phyloP scores from a whole-genome alignment of 2,797 vertebrate species.

The Alfaro cultratus region DNA sequence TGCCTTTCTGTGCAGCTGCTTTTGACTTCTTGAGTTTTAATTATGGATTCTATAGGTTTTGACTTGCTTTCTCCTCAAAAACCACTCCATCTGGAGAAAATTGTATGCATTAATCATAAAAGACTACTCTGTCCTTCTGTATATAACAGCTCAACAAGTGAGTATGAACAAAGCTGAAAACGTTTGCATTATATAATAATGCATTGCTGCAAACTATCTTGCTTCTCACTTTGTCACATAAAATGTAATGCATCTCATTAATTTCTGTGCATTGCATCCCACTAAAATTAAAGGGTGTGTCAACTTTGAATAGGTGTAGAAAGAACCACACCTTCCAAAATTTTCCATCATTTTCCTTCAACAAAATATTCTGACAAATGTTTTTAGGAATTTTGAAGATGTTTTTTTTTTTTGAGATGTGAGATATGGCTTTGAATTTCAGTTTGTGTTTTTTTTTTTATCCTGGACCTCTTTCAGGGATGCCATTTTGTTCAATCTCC shows the following conservation, averaged over 20 bases:
- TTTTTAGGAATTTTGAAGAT: neutral
- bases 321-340: neutral
- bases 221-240: neutral
- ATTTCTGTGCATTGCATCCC: neutral
- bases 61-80: constrained; percentile 21
- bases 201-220: neutral
- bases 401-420: neutral
- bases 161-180: neutral
- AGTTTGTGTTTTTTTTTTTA: neutral
- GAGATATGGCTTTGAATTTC: neutral
- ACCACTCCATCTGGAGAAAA: constrained; percentile 41
- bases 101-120: constrained; percentile 34
- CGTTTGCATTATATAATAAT: neutral
- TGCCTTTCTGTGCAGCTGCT: constrained; percentile 53
- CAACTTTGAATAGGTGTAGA: neutral
- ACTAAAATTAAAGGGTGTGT: neutral
- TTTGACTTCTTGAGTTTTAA: constrained; percentile 57
- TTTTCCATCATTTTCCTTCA: neutral
- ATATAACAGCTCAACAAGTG: neutral
- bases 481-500: neutral
- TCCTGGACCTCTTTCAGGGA: neutral
- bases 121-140: constrained; percentile 8
- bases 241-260: neutral
- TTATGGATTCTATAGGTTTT: constrained; percentile 59
- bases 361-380: neutral